Evolutionary conservation across 2,113 vertebrate genomes (phyloP).

Genomic region (Aegithalos caudatus): DNA sequence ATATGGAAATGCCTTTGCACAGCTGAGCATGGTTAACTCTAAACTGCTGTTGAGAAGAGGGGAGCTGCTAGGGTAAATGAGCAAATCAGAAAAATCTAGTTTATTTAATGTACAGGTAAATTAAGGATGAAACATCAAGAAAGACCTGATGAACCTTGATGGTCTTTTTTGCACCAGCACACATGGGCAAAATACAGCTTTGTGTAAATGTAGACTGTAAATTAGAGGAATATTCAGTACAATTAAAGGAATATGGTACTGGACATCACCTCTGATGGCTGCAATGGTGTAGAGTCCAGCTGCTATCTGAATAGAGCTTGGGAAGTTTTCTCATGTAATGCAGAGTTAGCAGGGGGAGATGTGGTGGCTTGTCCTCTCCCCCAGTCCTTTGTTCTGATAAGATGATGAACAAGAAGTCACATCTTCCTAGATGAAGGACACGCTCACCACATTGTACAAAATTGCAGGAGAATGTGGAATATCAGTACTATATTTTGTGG

Average conservation of each 20-base stretch:
- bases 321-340: not conserved
- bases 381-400: not conserved
- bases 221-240: not conserved
- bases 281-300: not conserved
- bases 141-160: not conserved
- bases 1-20: not conserved
- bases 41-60: not conserved
- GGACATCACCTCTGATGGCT: not conserved
- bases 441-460: not conserved
- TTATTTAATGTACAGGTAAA: not conserved
- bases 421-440: not conserved
- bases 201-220: not conserved
- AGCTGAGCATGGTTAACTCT: not conserved
- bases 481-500: not conserved
- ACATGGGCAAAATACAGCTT: not conserved
- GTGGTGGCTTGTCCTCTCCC: not conserved
- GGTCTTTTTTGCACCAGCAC: not conserved
- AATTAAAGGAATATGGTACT: not conserved
- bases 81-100: not conserved
- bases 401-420: not conserved
- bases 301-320: not conserved
- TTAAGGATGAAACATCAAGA: not conserved
- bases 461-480: not conserved
- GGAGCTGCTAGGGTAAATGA: not conserved
- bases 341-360: not conserved